Conservation (phyloP, 2,113 vertebrate species). For the Leptobrachium leishanense region DNA sequence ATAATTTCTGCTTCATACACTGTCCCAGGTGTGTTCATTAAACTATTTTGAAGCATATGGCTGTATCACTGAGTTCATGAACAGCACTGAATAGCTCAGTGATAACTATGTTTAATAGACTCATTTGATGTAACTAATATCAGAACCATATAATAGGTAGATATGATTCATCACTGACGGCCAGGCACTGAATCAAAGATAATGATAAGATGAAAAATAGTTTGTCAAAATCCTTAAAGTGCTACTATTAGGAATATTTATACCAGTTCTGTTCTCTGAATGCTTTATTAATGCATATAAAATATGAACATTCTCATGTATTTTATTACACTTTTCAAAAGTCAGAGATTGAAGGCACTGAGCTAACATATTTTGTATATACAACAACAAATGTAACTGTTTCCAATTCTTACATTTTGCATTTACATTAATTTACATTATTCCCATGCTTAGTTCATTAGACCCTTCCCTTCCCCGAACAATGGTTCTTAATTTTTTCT, state of each 20-base stretch:
- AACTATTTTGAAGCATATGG: constrained; percentile 43
- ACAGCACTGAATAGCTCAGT: constrained; percentile 15
- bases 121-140: constrained; percentile 40
- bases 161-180: background rate
- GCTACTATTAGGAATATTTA: background rate
- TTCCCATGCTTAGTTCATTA: no score
- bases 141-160: background rate
- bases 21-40: constrained; percentile 48
- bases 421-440: no score
- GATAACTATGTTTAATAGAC: constrained; percentile 18
- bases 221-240: background rate
- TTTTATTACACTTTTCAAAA: no score
- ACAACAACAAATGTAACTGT: no score
- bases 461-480: no score
- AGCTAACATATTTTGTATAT: no score
- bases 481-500: no score
- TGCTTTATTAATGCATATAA: background rate
- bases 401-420: no score
- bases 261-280: background rate
- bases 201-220: background rate
- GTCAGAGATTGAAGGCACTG: no score
- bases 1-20: constrained; percentile 47
- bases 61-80: constrained; percentile 22
- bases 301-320: no score
- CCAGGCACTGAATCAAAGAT: background rate